These are phyloP conservation scores for Petrocephalus schoutedeni DNA, from an alignment of 2,797 vertebrate species.

Conservation along the genomic window DNA sequence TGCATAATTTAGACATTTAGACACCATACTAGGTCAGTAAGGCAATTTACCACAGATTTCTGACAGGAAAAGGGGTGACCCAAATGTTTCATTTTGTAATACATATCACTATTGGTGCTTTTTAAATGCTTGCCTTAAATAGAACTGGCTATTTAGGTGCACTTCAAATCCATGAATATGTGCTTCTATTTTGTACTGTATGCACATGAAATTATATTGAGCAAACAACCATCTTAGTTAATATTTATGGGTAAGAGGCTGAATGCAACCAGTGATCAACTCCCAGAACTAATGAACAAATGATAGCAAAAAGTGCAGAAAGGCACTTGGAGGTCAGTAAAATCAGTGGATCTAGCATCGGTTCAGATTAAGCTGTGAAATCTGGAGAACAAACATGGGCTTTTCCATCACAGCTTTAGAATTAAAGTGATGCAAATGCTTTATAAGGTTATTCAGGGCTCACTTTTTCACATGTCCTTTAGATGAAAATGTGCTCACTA, in stretches of 20 bases:
- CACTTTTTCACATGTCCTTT: not conserved
- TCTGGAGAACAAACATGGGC: constrained; percentile 1
- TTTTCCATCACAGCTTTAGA: not conserved
- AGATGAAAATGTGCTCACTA: not conserved
- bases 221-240: not conserved
- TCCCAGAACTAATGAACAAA: not conserved
- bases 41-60: constrained; percentile 5
- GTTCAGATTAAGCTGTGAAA: not conserved
- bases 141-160: not conserved
- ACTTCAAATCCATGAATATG: not conserved
- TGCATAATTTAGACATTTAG: not conserved
- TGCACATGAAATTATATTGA: not conserved
- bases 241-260: not conserved
- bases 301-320: not conserved
- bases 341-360: not conserved
- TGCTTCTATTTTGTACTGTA: not conserved
- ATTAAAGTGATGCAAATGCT: constrained; percentile 7
- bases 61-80: constrained; percentile 6
- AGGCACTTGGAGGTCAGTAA: not conserved
- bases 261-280: not conserved
- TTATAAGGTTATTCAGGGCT: not conserved
- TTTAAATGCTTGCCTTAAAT: not conserved
- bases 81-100: not conserved
- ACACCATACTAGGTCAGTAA: not conserved
- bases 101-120: not conserved